Conservation (phyloP, 64 coral and sea anemone genomes). For the Stichodactyla helianthus region DNA sequence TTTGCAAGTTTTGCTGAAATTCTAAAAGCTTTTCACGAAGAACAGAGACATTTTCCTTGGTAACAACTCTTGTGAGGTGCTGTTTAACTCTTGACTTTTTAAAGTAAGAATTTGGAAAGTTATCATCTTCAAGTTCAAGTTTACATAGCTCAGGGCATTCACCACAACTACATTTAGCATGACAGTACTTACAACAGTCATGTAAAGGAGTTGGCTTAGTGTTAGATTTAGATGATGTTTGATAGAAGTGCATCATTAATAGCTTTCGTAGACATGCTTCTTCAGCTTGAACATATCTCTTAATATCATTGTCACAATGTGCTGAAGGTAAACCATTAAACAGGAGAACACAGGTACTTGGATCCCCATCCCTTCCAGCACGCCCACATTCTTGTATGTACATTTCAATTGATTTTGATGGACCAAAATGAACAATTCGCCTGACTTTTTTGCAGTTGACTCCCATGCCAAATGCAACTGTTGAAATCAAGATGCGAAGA, state of each 20-base stretch:
- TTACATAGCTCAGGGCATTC: neutral
- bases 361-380: conserved; percentile 31
- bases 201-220: neutral
- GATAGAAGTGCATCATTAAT: conserved; percentile 56
- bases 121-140: neutral
- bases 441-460: conserved; percentile 41
- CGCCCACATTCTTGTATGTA: conserved; percentile 50
- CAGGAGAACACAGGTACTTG: conserved; percentile 51
- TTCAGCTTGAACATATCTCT: conserved; percentile 19
- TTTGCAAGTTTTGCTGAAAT: conserved; percentile 34
- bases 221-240: neutral
- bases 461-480: conserved; percentile 52
- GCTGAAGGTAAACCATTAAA: conserved; percentile 59
- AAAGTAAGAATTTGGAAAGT: neutral
- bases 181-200: conserved; percentile 68
- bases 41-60: conserved; percentile 24
- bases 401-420: conserved; percentile 35
- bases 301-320: conserved; percentile 73
- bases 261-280: conserved; percentile 33
- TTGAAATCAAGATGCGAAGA: conserved; percentile 56
- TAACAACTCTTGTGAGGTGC: conserved; percentile 36
- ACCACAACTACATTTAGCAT: conserved; percentile 33
- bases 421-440: conserved; percentile 38
- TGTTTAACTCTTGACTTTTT: neutral
- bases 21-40: conserved; percentile 39